Evolutionary conservation across 2,113 vertebrate species (phyloP).

Genomic region (Gallinago paraguaiae): DNA sequence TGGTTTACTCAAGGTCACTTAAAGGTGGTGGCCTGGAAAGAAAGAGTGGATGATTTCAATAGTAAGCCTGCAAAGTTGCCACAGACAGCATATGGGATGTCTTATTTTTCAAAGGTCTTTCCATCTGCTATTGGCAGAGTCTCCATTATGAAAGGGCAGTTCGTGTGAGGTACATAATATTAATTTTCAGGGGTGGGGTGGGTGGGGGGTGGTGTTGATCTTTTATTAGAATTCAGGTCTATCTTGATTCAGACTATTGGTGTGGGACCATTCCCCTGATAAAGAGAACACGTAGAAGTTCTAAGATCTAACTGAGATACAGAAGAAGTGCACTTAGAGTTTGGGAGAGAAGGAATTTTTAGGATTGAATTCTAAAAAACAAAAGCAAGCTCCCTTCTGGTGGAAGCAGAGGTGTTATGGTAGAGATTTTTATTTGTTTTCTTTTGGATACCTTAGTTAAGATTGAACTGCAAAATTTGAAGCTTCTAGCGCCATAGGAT

Average conservation of each 20-base stretch:
- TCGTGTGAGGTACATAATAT: neutral
- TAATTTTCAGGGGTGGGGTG: neutral
- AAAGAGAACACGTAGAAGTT: neutral
- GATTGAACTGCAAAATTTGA: neutral
- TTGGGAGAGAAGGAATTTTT: neutral
- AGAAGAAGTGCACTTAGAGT: neutral
- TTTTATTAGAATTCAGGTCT: constrained; percentile 7
- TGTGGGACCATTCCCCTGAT: neutral
- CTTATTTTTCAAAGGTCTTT: constrained; percentile 65
- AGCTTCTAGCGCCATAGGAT: neutral
- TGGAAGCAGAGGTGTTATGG: neutral
- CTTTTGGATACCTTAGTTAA: neutral
- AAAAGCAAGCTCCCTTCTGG: neutral
- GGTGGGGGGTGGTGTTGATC: neutral
- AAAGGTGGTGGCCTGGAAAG: constrained; percentile 35
- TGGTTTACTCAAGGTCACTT: constrained; percentile 44
- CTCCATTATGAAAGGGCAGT: constrained; percentile 53
- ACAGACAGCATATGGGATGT: constrained; percentile 37
- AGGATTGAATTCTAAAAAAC: neutral
- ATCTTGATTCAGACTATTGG: neutral
- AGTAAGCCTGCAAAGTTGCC: neutral
- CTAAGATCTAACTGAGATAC: neutral
- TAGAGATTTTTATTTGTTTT: neutral
- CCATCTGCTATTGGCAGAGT: constrained; percentile 55
- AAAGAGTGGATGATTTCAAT: constrained; percentile 17